A percentile compares a stretch with the other conserved stretches of the same genome.
phyloP scores from a whole-genome alignment of 1,140 invertebrate genomes.

The Bombus huntii region DNA sequence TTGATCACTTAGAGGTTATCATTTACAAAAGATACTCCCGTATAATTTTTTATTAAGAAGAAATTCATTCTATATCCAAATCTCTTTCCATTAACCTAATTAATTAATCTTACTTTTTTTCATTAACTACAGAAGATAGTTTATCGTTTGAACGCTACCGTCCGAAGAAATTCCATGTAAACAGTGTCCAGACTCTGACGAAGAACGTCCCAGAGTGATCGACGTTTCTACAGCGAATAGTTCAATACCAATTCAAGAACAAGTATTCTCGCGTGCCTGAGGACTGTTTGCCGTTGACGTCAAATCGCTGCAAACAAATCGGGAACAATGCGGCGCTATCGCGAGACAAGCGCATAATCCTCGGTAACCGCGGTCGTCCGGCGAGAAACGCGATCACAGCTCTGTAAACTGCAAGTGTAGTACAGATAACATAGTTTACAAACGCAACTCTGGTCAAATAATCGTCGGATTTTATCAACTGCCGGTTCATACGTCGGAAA shows the following conservation, averaged over 20 bases:
- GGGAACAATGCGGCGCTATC: constrained; percentile 45
- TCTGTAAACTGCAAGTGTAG: constrained; percentile 40
- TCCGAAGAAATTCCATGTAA: not conserved
- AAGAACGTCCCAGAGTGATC: too few species aligned
- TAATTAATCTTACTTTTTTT: not conserved
- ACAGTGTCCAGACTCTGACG: not conserved
- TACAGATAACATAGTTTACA: constrained; percentile 32
- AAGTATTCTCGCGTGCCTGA: constrained; percentile 21
- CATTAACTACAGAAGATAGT: not conserved
- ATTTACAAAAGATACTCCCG: not conserved
- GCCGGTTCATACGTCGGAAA: constrained; percentile 20
- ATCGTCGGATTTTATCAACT: constrained; percentile 43
- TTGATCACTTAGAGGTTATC: not conserved
- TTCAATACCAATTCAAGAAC: not conserved
- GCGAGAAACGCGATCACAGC: constrained; percentile 6
- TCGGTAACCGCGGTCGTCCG: constrained; percentile 30
- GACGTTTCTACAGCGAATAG: not conserved
- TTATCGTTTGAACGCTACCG: not conserved
- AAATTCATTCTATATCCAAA: not conserved
- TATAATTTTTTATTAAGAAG: not conserved
- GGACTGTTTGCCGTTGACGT: constrained; percentile 46
- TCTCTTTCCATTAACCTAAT: not conserved
- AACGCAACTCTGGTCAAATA: constrained; percentile 35
- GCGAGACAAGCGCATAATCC: constrained; percentile 28
- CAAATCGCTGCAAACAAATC: constrained; percentile 25